Evolutionary conservation across 2,113 vertebrate genomes (phyloP), one percentile per base, ranked within the genome.

Genomic region (Diphyllodes magnificus): DNA sequence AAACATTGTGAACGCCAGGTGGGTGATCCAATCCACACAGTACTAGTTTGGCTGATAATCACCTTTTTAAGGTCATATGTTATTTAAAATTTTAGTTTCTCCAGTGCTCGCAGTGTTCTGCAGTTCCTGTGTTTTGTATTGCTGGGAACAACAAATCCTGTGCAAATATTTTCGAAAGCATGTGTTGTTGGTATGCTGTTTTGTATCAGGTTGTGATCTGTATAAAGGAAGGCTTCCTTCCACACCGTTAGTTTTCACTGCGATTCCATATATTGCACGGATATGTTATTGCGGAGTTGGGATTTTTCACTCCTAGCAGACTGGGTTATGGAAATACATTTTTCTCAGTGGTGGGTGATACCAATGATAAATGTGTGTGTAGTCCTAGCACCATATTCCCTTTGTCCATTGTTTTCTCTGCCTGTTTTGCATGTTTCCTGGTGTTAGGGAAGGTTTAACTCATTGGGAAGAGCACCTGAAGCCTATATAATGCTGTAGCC

Each of bases 1-100:
- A 40, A 99, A 99, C 97, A 99, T 99, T 66, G 99, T 99, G 96
- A 99, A 98, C 64, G 99, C 99, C 84, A 99, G 99, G 99, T 99
- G 97, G 79, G 97, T 81, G 35, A 22, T 63, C 39, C 19, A 77
- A 27, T 63, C 28, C 33, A 8, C 39, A 18, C 37, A 44, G 30
- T 19, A 30, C 11, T 69, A 18, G 5, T 64, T 86, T 65, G 24
- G 12, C 28, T 83, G 64, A 15, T 85, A 69, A 47, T 45, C 6
- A 19, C 11, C 10, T 78, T 60, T 76, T 66, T 45, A 20, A 22
- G 44, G 39, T 47, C 20, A 24, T 35, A 25, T 22, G 6, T 64
- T 80, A 24, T 15, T 72, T 65, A 37, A 37, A 15, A 6, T 19
- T 51, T 27, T 53, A 57, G 28, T 51, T 54, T 77, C 17, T 51